A percentile compares a stretch with the other conserved stretches of the same genome.
These are phyloP conservation scores for Acrobasis suavella DNA, from an alignment of 2,888 invertebrate species.

Conservation along the genomic window DNA sequence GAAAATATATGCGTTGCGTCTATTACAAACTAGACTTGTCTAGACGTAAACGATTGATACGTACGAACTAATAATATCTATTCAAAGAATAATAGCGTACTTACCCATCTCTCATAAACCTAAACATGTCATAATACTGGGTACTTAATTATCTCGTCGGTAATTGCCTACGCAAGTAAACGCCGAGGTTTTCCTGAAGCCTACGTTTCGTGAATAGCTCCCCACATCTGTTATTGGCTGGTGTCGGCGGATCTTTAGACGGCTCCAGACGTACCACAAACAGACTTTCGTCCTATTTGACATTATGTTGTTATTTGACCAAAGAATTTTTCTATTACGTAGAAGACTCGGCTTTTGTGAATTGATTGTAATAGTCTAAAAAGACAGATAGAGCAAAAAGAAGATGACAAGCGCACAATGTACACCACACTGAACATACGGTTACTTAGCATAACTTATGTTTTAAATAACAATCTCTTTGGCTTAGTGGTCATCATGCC, in stretches of 20 bases:
- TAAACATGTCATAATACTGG: background rate
- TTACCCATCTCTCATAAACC: too few relatives aligned
- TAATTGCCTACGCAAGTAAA: constrained; percentile 1
- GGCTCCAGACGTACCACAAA: background rate
- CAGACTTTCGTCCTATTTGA: background rate
- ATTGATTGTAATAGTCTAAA: too few relatives aligned
- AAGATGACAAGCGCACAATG: too few relatives aligned
- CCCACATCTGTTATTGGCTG: background rate
- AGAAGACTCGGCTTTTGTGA: too few relatives aligned
- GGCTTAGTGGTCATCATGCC: too few relatives aligned
- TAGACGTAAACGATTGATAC: background rate
- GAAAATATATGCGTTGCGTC: too few relatives aligned
- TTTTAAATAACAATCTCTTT: too few relatives aligned
- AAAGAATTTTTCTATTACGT: too few relatives aligned
- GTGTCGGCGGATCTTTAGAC: background rate
- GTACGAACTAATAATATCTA: background rate
- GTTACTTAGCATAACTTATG: too few relatives aligned
- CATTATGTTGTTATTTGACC: background rate
- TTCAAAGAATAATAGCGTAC: background rate
- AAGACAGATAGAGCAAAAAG: too few relatives aligned
- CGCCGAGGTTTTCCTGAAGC: background rate
- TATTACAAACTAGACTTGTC: background rate
- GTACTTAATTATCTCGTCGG: background rate
- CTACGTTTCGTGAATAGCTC: background rate
- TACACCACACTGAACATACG: too few relatives aligned